Evolutionary conservation across 1,140 invertebrate genomes (phyloP), one percentile per base, ranked within the genome.

Genomic region (Tetranychus urticae): DNA sequence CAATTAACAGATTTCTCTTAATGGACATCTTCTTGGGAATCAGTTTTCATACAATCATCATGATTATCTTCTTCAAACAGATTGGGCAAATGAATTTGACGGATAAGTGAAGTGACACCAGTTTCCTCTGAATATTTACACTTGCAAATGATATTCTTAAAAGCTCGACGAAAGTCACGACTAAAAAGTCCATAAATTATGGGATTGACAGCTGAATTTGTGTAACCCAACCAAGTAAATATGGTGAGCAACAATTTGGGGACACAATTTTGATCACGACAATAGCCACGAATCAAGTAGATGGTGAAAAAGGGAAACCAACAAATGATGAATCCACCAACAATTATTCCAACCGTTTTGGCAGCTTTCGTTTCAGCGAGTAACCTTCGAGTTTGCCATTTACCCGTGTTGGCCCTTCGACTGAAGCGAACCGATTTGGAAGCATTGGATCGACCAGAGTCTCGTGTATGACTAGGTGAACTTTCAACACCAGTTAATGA

Each of bases 221-320:
- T 88, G 71, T 97, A 97, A 2, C 92, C 92, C 35, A 97, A 77
- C 90, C 91, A 97, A 73, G 94, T 96, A 7, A 94, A 79, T 1
- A 94, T 80, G 48, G 85, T 90, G 73, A 94, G 90, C 45, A 88
- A 74, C 52, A 85, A 77, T 1, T 81, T 79, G 59, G 83, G 79
- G 42, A 88, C 85, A 71, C 84, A 88, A 59, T 81, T 78, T 2
- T 78, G 77, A 33, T 46, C 36, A 13, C 65, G 62, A 65, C 83
- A 88, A 69, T 92, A 88, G 0, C 84, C 85, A 58, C 84, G 77
- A 34, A 87, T 77, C 36, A 92, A 76, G 71, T 94, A 94, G 76
- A 91, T 82, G 7, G 84, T 88, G 76, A 96, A 96, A 75, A 96
- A 96, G 0, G 89, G 89, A 34, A 69, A 74, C 88, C 89, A 96